A percentile compares a stretch with the other conserved stretches of the same genome.
phyloP scores from a whole-genome alignment of 1,140 invertebrate species.

The Drosophila aff. region DNA sequence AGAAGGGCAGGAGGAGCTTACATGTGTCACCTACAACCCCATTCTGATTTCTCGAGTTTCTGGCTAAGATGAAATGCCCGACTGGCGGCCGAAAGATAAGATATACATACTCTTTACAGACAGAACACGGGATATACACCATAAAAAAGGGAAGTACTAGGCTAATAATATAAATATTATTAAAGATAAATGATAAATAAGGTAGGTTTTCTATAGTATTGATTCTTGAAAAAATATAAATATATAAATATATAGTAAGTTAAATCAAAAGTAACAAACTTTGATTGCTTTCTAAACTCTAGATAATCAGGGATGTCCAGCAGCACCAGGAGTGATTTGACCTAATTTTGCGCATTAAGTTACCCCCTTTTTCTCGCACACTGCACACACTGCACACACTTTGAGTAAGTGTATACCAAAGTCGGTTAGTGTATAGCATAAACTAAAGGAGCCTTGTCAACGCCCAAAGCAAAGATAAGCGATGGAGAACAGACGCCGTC shows the following conservation, averaged over 20 bases:
- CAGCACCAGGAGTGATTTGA: no score
- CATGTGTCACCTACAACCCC: constrained; percentile 40
- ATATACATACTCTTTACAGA: constrained; percentile 18
- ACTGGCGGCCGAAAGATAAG: constrained; percentile 44
- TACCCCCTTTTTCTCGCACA: background rate
- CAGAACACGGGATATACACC: background rate
- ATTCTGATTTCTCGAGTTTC: constrained; percentile 18
- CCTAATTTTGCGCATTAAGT: background rate
- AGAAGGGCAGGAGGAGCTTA: background rate
- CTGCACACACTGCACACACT: background rate
- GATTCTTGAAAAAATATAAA: no score
- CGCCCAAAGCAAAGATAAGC: background rate
- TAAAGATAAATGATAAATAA: no score
- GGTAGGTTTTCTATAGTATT: no score
- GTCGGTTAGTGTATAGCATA: background rate
- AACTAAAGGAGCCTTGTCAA: constrained; percentile 1
- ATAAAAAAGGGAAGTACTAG: background rate
- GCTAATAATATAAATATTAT: no score
- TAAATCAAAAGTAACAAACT: background rate
- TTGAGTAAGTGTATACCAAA: no score
- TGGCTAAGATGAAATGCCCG: constrained; percentile 31
- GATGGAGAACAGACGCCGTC: background rate
- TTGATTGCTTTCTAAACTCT: background rate
- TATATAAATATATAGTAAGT: no score
- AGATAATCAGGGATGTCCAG: no score